Conservation (phyloP, 2,888 invertebrate genomes). For the Sussaba pulchella region DNA sequence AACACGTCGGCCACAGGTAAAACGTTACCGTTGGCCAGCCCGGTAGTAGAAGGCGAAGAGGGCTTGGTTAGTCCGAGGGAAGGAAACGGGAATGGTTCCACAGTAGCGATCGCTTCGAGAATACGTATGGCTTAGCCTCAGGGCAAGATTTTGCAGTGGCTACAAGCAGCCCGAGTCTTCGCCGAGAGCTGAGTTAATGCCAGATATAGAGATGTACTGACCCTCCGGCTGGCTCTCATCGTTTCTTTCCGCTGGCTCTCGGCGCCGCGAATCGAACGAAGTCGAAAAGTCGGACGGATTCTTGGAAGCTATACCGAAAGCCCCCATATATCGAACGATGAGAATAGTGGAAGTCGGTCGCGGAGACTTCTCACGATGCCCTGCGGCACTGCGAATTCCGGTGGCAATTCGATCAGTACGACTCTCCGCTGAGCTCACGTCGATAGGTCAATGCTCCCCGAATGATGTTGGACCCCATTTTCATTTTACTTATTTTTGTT, state of each 20-base stretch:
- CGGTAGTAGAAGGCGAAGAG: background rate
- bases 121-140: constrained; percentile 48
- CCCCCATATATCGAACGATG: constrained; percentile 17
- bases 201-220: constrained; percentile 42
- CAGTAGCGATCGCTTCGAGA: constrained; percentile 42
- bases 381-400: constrained; percentile 42
- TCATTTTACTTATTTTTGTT: background rate
- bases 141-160: constrained; percentile 56
- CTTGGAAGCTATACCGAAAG: constrained; percentile 33
- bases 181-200: constrained; percentile 59
- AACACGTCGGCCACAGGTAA: constrained; percentile 48
- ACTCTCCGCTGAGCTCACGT: constrained; percentile 19
- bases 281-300: constrained; percentile 46
- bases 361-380: constrained; percentile 36
- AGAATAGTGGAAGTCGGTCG: constrained; percentile 45
- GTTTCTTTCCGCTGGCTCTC: constrained; percentile 23
- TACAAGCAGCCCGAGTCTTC: constrained; percentile 35
- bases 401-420: constrained; percentile 47
- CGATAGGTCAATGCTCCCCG: constrained; percentile 15
- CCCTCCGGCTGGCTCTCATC: constrained; percentile 42
- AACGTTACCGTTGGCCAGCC: constrained; percentile 1
- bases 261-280: constrained; percentile 34
- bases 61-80: constrained; percentile 12
- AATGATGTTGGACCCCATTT: background rate
- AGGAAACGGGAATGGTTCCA: constrained; percentile 28